Evolutionary conservation across 1,140 invertebrate species (phyloP).

Genomic region (Drosophila setifemur): DNA sequence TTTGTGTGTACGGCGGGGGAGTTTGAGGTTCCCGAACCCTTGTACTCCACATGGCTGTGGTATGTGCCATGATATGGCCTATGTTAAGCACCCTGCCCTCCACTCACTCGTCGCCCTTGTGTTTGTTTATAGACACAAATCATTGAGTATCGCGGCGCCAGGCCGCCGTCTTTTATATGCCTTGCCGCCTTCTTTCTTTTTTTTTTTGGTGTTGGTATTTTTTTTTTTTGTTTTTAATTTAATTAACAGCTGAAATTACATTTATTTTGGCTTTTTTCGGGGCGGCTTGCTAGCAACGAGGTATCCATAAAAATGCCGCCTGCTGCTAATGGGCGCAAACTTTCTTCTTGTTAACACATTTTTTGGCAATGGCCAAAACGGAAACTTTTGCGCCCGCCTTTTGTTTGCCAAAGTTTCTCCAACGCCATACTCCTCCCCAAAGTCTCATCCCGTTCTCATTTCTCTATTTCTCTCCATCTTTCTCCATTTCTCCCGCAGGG

Average conservation of each 20-base stretch:
- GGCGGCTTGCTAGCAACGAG: constrained; percentile 7
- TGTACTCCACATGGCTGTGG: constrained; percentile 61
- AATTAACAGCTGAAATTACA: constrained; percentile 77
- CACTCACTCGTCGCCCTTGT: constrained; percentile 30
- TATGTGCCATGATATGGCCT: constrained; percentile 45
- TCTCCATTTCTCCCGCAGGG: constrained; percentile 86
- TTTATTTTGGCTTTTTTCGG: constrained; percentile 47
- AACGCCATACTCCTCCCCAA: constrained; percentile 6
- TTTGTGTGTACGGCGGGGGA: constrained; percentile 44
- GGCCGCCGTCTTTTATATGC: constrained; percentile 25
- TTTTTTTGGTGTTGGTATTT: too few relatives aligned
- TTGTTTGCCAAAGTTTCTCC: constrained; percentile 46
- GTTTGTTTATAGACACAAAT: constrained; percentile 79
- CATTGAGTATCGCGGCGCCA: constrained; percentile 77
- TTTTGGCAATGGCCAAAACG: constrained; percentile 59
- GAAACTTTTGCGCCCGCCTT: constrained; percentile 53
- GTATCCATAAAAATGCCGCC: constrained; percentile 62
- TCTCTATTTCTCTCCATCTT: constrained; percentile 13
- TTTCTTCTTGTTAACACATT: constrained; percentile 66
- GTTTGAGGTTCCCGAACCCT: constrained; percentile 39
- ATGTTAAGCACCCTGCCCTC: constrained; percentile 13
- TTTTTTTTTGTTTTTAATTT: constrained; percentile 59
- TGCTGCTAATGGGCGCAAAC: constrained; percentile 72
- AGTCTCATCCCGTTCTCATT: constrained; percentile 52
- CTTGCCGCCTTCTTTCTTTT: constrained; percentile 2